These are phyloP conservation scores for Scaptomyza flava DNA, from an alignment of 2,888 invertebrate genomes.

Conservation along the genomic window DNA sequence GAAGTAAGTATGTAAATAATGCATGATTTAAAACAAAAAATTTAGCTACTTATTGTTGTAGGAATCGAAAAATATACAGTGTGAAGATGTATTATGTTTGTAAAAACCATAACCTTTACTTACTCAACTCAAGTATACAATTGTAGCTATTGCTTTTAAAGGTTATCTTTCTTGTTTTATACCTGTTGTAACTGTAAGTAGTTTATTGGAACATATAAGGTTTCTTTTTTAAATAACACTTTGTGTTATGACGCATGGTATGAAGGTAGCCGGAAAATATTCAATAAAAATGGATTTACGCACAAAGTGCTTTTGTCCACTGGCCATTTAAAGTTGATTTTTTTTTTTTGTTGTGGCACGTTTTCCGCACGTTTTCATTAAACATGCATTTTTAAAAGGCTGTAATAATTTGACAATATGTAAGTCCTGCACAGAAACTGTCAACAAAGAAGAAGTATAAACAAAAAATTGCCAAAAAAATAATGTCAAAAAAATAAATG, in stretches of 20 bases:
- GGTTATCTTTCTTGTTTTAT: not conserved
- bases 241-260: not conserved
- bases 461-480: constrained; percentile 22
- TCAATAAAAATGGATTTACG: constrained; percentile 28
- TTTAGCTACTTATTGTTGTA: too few species aligned
- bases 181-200: not conserved
- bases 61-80: too few species aligned
- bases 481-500: constrained; percentile 26
- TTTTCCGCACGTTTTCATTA: constrained; percentile 27
- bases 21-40: too few species aligned
- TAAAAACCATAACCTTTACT: too few species aligned
- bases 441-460: constrained; percentile 2
- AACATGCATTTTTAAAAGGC: constrained; percentile 47
- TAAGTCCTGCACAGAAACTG: constrained; percentile 7
- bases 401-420: constrained; percentile 53
- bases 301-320: constrained; percentile 17
- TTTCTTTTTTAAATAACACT: not conserved
- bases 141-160: not conserved
- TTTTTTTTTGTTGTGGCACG: constrained; percentile 1
- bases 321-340: constrained; percentile 30
- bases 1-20: too few species aligned
- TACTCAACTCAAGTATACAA: too few species aligned
- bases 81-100: too few species aligned
- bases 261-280: constrained; percentile 1
- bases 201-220: not conserved